phyloP scores from a whole-genome alignment of 2,113 vertebrate species.

The Hylia prasina region DNA sequence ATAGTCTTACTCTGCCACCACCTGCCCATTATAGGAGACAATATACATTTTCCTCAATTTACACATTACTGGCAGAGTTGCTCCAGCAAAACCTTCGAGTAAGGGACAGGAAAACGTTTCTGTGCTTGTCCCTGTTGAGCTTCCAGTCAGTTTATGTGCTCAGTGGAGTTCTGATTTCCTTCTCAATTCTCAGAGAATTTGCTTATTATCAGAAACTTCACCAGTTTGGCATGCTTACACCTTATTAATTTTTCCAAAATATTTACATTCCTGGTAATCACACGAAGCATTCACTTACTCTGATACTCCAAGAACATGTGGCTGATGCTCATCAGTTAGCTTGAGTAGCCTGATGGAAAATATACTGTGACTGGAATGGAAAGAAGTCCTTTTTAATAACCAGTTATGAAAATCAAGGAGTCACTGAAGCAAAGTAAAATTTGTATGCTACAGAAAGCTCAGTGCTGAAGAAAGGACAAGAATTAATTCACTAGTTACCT shows the following conservation, averaged over 20 bases:
- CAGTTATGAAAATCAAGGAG: background rate
- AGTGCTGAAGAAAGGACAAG: background rate
- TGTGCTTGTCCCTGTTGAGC: background rate
- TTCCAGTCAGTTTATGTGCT: background rate
- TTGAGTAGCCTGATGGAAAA: slow-evolving; percentile 84
- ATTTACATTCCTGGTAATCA: background rate
- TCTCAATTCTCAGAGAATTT: background rate
- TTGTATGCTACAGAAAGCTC: background rate
- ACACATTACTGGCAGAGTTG: background rate
- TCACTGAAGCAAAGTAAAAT: background rate
- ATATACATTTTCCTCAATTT: background rate
- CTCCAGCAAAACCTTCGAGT: background rate
- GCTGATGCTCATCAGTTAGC: slow-evolving; percentile 65
- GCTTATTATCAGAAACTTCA: background rate
- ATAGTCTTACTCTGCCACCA: background rate
- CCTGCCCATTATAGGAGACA: background rate
- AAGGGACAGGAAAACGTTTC: background rate
- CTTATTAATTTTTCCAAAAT: background rate
- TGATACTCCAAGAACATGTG: slow-evolving; percentile 67
- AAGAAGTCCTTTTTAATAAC: background rate
- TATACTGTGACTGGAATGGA: slow-evolving; percentile 82
- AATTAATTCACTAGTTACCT: background rate
- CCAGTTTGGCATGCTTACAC: background rate
- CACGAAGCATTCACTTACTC: slow-evolving; percentile 72
- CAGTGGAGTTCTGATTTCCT: background rate